phyloP scores from a whole-genome alignment of 2,797 vertebrate genomes.

The Podarcis lilfordi region DNA sequence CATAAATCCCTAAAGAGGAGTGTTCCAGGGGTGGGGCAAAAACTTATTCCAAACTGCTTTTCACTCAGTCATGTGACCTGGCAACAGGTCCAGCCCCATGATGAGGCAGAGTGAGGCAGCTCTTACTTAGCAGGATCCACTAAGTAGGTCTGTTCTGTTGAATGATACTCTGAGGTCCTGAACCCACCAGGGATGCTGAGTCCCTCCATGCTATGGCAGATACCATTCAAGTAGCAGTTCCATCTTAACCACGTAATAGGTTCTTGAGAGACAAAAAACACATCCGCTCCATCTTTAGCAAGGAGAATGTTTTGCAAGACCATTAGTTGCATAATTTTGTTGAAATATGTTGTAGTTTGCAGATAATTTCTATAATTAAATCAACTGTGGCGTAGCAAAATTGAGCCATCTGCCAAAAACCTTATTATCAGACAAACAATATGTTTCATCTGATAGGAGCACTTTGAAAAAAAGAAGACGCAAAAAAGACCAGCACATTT shows the following conservation, averaged over 20 bases:
- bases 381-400: not conserved
- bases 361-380: conserved; percentile 16
- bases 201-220: not conserved
- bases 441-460: not conserved
- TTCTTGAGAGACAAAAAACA: not conserved
- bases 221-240: not conserved
- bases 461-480: not conserved
- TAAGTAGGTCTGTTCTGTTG: not conserved
- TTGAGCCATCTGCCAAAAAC: not conserved
- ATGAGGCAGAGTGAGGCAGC: too few species aligned
- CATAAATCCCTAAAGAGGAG: too few species aligned
- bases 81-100: too few species aligned
- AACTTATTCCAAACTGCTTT: too few species aligned
- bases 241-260: not conserved
- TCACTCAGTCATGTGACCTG: too few species aligned
- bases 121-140: not conserved
- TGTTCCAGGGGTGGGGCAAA: too few species aligned
- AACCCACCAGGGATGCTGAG: not conserved
- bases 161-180: not conserved
- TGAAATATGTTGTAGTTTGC: not conserved
- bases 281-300: not conserved
- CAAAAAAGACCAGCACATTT: not conserved
- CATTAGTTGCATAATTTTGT: not conserved
- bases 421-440: not conserved
- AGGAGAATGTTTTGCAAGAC: not conserved